Base-by-base conservation (phyloP, 2,797 vertebrate genomes). In the Chaenodraco wilsoni region DNA sequence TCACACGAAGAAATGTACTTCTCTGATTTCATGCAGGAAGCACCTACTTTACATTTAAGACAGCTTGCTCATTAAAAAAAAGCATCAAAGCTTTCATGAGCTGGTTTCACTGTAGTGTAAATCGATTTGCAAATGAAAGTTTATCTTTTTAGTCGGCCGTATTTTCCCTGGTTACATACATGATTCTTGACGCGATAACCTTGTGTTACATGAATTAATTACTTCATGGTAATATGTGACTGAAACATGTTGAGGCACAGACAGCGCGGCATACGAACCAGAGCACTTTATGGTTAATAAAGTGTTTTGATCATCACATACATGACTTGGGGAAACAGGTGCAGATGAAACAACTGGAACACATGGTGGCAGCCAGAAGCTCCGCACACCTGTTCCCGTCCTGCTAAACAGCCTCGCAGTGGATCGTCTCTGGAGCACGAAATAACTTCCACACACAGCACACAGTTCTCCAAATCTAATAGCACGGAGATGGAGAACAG, bases 291-390 rank as follows among this genome's bases (percentile, higher is more conserved):
- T 60, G 84, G 74, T 88, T 88, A 87, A 90, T 92, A 83, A 87
- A 83, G 75, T 84, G 83, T 88, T 91, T 90, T 84, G 87, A 90
- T 91, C 81, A 74, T 87, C 80, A 33, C 63, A 88, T 72, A 79
- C 76, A 74, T 58, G 79, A 81, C 76, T 78, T 6, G 40, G 80
- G 79, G 79, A 91, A 92, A 90, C 91, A 92, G 91, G 89, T 93
- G 90, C 88, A 88, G 87, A 87, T 87, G 84, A 89, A 89, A 87
- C 88, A 91, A 91, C 82, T 85, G 87, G 86, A 88, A 89, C 90
- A 90, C 88, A 88, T 90, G 86, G 88, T 89, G 80, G 78, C 83
- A 90, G 86, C 89, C 91, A 91, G 88, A 91, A 93, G 92, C 89
- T 88, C 85, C 0, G 79, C 85, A 88, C 92, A 93, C 87, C 91